Conservation (phyloP, 92 coral and sea anemone species). For the Palythoa grandiflora region DNA sequence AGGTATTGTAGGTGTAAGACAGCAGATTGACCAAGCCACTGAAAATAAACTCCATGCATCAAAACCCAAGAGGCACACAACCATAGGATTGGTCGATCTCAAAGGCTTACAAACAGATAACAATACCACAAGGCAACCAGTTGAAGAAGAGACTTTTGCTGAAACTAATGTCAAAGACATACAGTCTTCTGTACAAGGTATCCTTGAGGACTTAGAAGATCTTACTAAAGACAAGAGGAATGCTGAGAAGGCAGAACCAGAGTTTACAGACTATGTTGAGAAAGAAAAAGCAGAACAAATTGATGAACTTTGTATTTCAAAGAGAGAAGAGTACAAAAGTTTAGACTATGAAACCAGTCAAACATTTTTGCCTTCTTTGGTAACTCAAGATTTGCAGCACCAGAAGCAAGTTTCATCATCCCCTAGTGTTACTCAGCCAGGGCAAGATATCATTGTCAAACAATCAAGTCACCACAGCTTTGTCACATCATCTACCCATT, state of each 20-base stretch:
- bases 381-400: background rate
- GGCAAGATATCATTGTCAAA: background rate
- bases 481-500: background rate
- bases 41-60: conserved; percentile 60
- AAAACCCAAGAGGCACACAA: conserved; percentile 94
- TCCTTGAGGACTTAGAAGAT: background rate
- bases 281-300: background rate
- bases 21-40: conserved; percentile 84
- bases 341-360: background rate
- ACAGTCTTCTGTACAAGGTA: conserved; percentile 9
- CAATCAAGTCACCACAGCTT: background rate
- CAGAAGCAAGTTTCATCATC: background rate
- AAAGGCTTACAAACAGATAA: conserved; percentile 26
- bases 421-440: background rate
- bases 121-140: conserved; percentile 21
- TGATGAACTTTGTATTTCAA: background rate
- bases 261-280: background rate
- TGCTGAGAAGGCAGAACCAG: background rate
- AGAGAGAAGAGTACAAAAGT: background rate
- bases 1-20: conserved; percentile 92
- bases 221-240: background rate
- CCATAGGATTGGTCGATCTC: conserved; percentile 84
- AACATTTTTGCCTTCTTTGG: background rate
- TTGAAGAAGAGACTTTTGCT: conserved; percentile 50
- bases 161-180: conserved; percentile 25